A percentile compares a stretch with the other conserved stretches of the same genome.
These are phyloP conservation scores for Axis porcinus DNA, from an alignment of 2,113 vertebrate species.

Conservation along the genomic window DNA sequence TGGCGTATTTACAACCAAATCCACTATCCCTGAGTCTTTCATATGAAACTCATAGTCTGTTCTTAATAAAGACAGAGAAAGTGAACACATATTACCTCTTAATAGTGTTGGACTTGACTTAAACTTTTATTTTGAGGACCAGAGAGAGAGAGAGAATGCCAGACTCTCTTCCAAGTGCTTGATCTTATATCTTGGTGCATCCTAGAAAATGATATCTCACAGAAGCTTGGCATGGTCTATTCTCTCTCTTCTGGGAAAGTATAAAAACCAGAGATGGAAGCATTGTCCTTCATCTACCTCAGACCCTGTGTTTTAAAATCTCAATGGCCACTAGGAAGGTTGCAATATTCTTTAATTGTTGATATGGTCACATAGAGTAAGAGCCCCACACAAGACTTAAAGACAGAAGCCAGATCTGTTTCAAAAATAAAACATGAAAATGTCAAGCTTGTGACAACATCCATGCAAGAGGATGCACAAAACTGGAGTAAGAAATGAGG, in stretches of 20 bases:
- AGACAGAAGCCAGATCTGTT: neutral
- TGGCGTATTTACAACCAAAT: constrained; percentile 6
- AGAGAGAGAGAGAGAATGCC: neutral
- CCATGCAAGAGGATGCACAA: neutral
- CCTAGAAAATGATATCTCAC: neutral
- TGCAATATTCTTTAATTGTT: neutral
- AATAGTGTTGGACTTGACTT: neutral
- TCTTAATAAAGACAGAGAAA: neutral
- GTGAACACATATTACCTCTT: neutral
- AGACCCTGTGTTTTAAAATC: neutral
- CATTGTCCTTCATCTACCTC: neutral
- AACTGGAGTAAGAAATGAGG: neutral
- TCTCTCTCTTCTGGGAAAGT: neutral
- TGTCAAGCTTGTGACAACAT: neutral
- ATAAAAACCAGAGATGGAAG: neutral
- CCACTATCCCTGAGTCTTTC: neutral
- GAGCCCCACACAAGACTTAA: neutral
- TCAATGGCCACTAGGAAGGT: neutral
- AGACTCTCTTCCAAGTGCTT: neutral
- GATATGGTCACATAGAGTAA: neutral
- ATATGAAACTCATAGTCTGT: neutral
- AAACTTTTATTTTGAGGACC: neutral
- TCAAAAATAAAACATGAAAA: neutral
- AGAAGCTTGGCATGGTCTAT: neutral
- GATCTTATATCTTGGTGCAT: neutral